Evolutionary conservation across 2,888 invertebrate genomes (phyloP), one percentile per base, ranked within the genome.

Genomic region (Tethea ocularis): DNA sequence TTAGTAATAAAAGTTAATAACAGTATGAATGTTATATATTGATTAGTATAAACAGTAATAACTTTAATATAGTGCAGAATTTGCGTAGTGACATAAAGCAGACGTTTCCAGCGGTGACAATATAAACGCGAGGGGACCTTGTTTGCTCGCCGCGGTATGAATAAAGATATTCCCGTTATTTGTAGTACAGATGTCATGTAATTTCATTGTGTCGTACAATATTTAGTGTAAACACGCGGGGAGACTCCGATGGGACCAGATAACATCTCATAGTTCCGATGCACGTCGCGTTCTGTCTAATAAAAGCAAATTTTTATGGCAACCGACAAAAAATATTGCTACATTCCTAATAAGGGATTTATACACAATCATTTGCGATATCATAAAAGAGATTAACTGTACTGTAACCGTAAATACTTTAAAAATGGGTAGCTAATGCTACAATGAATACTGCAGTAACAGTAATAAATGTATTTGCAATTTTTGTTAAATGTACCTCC

Each of bases 171-270:
- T 87, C 90, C 86, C 88, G 90, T 91, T 92, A 93, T 93, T 92
- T 92, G 93, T 89, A 87, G 80, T 93, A 91, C 93, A 93, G 93
- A 93, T 93, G 93, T 93, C 92, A 92, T 92, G 92, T 93, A 91
- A 92, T 92, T 87, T 92, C 88, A 93, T 92, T 93, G 91, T 93
- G 89, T 84, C 88, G 83, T 83, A 85, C 90, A 91, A 93, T 91
- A 91, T 92, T 92, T 92, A 87, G 89, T 89, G 87, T 89, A 92
- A 92, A 93, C 90, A 93, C 83, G 80, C 86, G 84, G 92, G 91
- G 89, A 84, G 84, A 84, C 78, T 80, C 75, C 80, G 72, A 63
- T 68, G 71, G 77, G 77, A 81, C 77, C 75, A 88, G 91, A 92
- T 92, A 92, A 88, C 82, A 92, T 91, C 91, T 87, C 83, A 78